phyloP scores from a whole-genome alignment of 2,888 invertebrate species.

The Listrodromus nycthemerus region DNA sequence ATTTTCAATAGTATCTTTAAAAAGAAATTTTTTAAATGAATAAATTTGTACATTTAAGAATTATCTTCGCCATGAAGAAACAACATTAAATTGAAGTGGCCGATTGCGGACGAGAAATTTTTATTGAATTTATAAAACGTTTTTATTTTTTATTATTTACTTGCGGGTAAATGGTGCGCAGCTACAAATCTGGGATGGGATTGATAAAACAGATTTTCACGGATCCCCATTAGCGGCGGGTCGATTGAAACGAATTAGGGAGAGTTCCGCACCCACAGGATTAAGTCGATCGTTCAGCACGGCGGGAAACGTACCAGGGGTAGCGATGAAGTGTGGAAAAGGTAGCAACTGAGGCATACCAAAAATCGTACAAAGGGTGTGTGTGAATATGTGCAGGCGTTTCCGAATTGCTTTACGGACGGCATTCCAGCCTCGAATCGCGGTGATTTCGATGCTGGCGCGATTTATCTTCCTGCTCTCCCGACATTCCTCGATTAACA shows the following conservation, averaged over 20 bases:
- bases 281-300: not conserved
- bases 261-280: not conserved
- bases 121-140: not conserved
- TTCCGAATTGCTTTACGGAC: not conserved
- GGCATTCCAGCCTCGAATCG: not conserved
- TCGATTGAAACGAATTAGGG: not conserved
- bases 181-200: not conserved
- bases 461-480: slow-evolving; percentile 6
- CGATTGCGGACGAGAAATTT: no score
- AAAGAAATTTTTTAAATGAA: no score
- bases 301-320: not conserved
- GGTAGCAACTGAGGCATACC: slow-evolving; percentile 2
- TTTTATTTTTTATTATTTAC: not conserved
- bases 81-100: no score
- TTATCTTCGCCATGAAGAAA: not conserved
- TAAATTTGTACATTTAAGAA: no score
- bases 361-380: slow-evolving; percentile 16
- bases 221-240: not conserved
- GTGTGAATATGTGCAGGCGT: not conserved
- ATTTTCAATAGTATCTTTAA: not conserved
- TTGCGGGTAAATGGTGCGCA: not conserved
- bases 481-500: not conserved
- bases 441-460: slow-evolving; percentile 37
- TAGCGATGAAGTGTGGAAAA: slow-evolving; percentile 8
- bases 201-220: not conserved